Conservation (phyloP, 2,797 vertebrate species). For the Chelonia mydas region DNA sequence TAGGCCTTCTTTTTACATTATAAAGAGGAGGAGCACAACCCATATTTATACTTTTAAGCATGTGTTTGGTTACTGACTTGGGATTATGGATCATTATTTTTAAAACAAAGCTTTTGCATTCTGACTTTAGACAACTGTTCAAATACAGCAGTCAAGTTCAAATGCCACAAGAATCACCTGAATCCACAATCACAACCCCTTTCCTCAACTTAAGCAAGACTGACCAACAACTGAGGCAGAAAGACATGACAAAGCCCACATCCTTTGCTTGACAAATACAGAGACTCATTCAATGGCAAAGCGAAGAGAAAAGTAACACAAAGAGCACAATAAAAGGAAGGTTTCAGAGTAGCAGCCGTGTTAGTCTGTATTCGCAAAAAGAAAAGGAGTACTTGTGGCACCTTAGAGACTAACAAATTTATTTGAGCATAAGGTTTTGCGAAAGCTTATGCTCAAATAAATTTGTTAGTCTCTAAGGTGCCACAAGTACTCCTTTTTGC, state of each 20-base stretch:
- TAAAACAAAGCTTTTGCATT: not conserved
- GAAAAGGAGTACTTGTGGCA: no score
- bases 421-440: no score
- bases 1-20: not conserved
- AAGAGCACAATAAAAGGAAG: not conserved
- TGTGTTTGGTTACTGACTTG: not conserved
- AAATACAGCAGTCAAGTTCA: not conserved
- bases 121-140: not conserved
- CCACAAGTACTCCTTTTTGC: no score
- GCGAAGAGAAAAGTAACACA: not conserved
- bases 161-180: not conserved
- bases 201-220: not conserved
- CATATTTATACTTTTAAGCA: not conserved
- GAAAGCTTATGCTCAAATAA: no score
- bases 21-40: not conserved
- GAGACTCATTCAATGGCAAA: not conserved
- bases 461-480: no score
- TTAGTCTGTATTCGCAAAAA: no score
- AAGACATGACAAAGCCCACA: not conserved
- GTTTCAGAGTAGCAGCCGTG: no score
- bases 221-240: not conserved
- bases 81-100: not conserved
- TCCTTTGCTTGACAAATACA: not conserved
- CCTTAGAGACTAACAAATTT: no score
- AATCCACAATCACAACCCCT: not conserved